Conservation (phyloP, 2,113 vertebrate species). For the Aegotheles bennettii region DNA sequence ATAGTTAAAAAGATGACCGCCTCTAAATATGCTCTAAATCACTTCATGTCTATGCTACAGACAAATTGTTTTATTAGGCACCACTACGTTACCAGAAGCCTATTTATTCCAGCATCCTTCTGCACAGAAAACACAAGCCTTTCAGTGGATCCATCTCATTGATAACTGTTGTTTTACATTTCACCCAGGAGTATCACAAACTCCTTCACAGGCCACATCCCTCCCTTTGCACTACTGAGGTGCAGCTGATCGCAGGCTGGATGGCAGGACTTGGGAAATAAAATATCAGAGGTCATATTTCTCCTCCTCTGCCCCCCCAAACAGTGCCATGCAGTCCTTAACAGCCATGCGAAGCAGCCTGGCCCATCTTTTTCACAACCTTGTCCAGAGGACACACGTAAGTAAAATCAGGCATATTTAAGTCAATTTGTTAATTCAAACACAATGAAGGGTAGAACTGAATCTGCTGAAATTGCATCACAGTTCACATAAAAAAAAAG, state of each 20-base stretch:
- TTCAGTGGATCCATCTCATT: not conserved
- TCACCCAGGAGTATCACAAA: not conserved
- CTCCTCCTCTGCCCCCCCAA: not conserved
- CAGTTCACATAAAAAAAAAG: not conserved
- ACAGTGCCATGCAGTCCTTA: no score
- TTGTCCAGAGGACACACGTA: not conserved
- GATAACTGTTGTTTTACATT: not conserved
- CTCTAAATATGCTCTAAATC: not conserved
- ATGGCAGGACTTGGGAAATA: not conserved
- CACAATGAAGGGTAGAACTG: not conserved
- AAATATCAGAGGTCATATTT: not conserved
- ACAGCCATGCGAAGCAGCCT: not conserved
- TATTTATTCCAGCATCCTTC: not conserved
- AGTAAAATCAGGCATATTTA: not conserved
- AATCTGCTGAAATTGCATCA: not conserved
- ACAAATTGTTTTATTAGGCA: not conserved
- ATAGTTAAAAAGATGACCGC: not conserved
- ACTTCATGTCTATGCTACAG: not conserved
- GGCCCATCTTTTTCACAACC: not conserved
- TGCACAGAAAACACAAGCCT: not conserved
- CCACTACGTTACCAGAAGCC: not conserved
- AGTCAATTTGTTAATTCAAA: not conserved
- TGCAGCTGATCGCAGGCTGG: not conserved
- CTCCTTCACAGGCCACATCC: not conserved
- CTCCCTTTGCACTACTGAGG: not conserved